A percentile compares a stretch with the other conserved stretches of the same genome.
These are phyloP conservation scores for Pristionchus mayeri DNA, from an alignment of 2,888 invertebrate genomes.

Conservation along the genomic window DNA sequence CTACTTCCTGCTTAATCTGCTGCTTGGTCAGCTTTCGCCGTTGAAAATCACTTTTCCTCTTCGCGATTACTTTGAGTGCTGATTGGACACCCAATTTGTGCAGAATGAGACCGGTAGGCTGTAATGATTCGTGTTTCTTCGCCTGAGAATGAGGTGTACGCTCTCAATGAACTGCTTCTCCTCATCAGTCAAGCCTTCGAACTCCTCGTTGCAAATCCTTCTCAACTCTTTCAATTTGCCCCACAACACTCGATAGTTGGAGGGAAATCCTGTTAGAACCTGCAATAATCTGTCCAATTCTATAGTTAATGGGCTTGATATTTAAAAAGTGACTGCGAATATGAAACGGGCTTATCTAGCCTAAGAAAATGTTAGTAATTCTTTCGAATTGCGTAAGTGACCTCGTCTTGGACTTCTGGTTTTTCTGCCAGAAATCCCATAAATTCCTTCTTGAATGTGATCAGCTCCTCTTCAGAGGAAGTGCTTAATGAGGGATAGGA, in stretches of 20 bases:
- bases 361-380: too few species aligned
- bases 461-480: background rate
- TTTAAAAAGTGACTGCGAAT: too few species aligned
- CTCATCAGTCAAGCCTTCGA: background rate
- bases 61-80: background rate
- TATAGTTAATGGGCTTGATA: too few species aligned
- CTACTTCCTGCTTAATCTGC: background rate
- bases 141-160: background rate
- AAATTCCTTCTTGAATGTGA: conserved; percentile 13
- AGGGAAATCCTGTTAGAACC: background rate
- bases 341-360: too few species aligned
- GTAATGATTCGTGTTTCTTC: background rate
- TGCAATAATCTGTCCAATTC: too few species aligned
- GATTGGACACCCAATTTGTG: conserved; percentile 6
- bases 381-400: too few species aligned
- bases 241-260: conserved; percentile 3
- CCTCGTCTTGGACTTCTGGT: conserved; percentile 14
- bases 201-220: background rate
- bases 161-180: background rate
- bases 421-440: background rate
- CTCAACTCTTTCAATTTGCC: background rate
- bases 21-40: background rate
- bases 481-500: background rate
- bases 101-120: background rate
- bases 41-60: background rate